phyloP scores from a whole-genome alignment of 2,888 invertebrate genomes.

The Paralinhomoeus sp. region DNA sequence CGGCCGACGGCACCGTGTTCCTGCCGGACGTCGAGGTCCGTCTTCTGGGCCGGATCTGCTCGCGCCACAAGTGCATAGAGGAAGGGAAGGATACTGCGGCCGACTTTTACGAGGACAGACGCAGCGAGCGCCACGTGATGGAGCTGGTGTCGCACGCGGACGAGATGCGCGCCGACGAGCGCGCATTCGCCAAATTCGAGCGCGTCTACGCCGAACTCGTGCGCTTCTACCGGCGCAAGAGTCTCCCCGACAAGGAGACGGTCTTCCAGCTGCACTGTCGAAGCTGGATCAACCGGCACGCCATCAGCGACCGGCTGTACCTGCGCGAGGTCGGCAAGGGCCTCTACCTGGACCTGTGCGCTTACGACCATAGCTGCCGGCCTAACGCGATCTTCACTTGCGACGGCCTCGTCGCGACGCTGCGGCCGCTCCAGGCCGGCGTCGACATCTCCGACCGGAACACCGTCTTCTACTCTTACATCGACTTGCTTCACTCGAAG shows the following conservation, averaged over 20 bases:
- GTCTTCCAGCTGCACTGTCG: slow-evolving; percentile 23
- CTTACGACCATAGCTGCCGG: slow-evolving; percentile 23
- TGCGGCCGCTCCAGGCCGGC: slow-evolving; percentile 12
- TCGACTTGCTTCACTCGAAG: slow-evolving; percentile 13
- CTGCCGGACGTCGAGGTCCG: slow-evolving; percentile 19
- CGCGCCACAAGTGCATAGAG: slow-evolving; percentile 16
- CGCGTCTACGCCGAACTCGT: slow-evolving; percentile 15
- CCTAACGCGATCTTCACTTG: slow-evolving; percentile 23
- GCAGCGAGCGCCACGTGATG: slow-evolving; percentile 7
- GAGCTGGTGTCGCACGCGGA: slow-evolving; percentile 20
- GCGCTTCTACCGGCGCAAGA: slow-evolving; percentile 13
- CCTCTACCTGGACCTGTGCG: slow-evolving; percentile 22
- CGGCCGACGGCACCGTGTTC: no score
- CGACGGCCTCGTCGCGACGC: slow-evolving; percentile 13
- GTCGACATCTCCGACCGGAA: slow-evolving; percentile 15
- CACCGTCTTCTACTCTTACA: slow-evolving; percentile 22
- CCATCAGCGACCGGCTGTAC: slow-evolving; percentile 15
- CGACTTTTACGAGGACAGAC: no score
- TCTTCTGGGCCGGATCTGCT: slow-evolving; percentile 18
- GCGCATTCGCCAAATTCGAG: slow-evolving; percentile 16
- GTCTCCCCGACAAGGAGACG: slow-evolving; percentile 14
- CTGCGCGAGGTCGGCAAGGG: slow-evolving; percentile 22
- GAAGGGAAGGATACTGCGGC: no score
- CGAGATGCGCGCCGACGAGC: slow-evolving; percentile 14
- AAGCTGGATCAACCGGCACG: slow-evolving; percentile 24